Base-by-base conservation (phyloP, 1,140 invertebrate species). In the Drosophila subobscura region DNA sequence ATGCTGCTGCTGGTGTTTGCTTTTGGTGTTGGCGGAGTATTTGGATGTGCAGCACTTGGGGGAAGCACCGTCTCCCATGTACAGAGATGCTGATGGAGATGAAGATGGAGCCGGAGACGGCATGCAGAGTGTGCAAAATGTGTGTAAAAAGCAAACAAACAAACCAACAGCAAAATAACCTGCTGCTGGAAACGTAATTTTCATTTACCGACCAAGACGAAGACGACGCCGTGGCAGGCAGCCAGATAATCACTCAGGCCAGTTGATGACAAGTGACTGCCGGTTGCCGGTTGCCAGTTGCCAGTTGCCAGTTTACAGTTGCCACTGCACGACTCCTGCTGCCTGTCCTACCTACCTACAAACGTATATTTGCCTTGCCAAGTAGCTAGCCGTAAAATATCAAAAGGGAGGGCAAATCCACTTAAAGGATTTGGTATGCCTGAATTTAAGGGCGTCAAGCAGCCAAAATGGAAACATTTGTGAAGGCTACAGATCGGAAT, bases 191-290 rank as follows among this genome's bases (percentile, higher is more conserved):
- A 86, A 71, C 70, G 77, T 88, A 86, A 88, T 86, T 86, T 85
- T 81, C 77, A 68, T 84, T 79, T 84, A 55, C 57, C 52, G 44
- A 54, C 41, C 29, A 56, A 20, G 55, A 53, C 52, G 27, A 51
- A 7, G 37, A 45, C 27, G 27, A 40, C 22, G 54, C 47, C 54
- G 61, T 78, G 75, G 60, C 60, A 66, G 57, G 51, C 80, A 73
- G 59, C 55, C 72, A 68, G 80, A 84, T 84, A 84, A 85, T 85
- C 80, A 85, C 77, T 85, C 80, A 85, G 73, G 55, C 55, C 52
- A 60, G 67, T 63, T 63, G 78, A 83, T 80, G 79, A 77, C 79
- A 83, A 83, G 73, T 63, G 64, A 57, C 72, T 76, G 65, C 58
- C 72, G 57, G 33, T 71, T 66, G 54, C 50, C 25, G 41, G 42